Evolutionary conservation across 1,140 invertebrate species (phyloP), one percentile per base, ranked within the genome.

Genomic region (Potamilus streckersoni): DNA sequence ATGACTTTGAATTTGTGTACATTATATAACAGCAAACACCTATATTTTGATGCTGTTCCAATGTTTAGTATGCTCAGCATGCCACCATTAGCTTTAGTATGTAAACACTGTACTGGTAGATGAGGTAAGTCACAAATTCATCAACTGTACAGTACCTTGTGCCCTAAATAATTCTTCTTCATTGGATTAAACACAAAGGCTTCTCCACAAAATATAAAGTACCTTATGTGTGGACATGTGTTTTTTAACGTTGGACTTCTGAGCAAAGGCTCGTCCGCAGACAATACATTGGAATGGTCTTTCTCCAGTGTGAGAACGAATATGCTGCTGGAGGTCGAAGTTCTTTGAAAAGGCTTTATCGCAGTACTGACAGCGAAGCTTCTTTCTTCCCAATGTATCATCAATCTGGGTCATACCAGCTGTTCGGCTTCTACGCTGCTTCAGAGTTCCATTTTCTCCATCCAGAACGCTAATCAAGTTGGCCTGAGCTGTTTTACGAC

Each of bases 161-260:
- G 38, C 38, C 38, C 38, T 8, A 8, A 8, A 49, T 11, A 49
- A 49, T 49, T 49, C 6, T 49, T 49, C 11, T 49, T 6, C 11
- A 49, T 49, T 49, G 38, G 6, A 49, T 1, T 49, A 49, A 49
- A 49, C 38, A 49, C 38, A 49, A 49, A 49, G 5, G 38, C 38
- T 49, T 49, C 38, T 49, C 38, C 38, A 49, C 38, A 49, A 49
- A 49, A 49, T 55, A 38, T 31, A 31, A 31, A 19, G 77, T 82
- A 91, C 90, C 83, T 91, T 91, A 89, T 99, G 97, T 23, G 97
- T 98, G 89, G 98, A 96, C 88, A 98, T 97, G 90, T 99, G 97
- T 89, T 99, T 99, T 71, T 97, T 97, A 70, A 99, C 92, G 88
- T 99, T 97, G 0, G 97, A 97, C 89, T 98, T 98, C 89, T 99